Conservation (phyloP, 2,888 invertebrate species). For the Autographa gamma region DNA sequence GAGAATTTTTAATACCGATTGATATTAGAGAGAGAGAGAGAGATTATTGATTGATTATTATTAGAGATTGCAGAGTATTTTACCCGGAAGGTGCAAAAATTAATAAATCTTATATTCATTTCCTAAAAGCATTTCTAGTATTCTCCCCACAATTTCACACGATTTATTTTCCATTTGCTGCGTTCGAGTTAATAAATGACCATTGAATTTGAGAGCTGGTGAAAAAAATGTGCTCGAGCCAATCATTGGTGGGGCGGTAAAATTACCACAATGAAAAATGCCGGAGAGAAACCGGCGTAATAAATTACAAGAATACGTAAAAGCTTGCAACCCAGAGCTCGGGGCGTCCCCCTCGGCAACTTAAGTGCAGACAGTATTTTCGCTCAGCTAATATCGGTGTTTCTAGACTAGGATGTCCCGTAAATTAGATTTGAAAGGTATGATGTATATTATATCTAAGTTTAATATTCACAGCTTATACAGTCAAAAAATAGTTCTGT, state of each 20-base stretch:
- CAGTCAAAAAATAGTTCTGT: neutral
- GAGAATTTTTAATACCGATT: neutral
- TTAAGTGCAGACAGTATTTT: conserved; percentile 62
- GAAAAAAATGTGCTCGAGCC: conserved; percentile 65
- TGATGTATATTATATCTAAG: neutral
- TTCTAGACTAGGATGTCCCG: conserved; percentile 38
- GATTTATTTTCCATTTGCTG: conserved; percentile 47
- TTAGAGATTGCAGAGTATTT: neutral
- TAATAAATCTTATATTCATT: conserved; percentile 15
- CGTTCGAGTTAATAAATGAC: conserved; percentile 64
- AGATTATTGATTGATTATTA: too few relatives aligned
- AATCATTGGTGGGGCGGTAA: conserved; percentile 71
- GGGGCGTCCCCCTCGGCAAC: conserved; percentile 58
- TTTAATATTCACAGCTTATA: neutral
- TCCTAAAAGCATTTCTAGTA: conserved; percentile 22
- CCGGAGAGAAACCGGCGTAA: conserved; percentile 64
- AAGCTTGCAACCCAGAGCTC: conserved; percentile 65
- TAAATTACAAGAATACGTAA: conserved; percentile 79
- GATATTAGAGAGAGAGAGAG: too few relatives aligned
- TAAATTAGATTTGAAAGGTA: conserved; percentile 15
- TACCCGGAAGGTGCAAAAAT: conserved; percentile 2
- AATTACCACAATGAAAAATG: conserved; percentile 75
- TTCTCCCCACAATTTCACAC: conserved; percentile 41
- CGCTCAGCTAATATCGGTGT: conserved; percentile 55
- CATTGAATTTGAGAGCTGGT: conserved; percentile 63